Evolutionary conservation across 2,888 invertebrate species (phyloP).

Genomic region (Drosophila fulvimacula): DNA sequence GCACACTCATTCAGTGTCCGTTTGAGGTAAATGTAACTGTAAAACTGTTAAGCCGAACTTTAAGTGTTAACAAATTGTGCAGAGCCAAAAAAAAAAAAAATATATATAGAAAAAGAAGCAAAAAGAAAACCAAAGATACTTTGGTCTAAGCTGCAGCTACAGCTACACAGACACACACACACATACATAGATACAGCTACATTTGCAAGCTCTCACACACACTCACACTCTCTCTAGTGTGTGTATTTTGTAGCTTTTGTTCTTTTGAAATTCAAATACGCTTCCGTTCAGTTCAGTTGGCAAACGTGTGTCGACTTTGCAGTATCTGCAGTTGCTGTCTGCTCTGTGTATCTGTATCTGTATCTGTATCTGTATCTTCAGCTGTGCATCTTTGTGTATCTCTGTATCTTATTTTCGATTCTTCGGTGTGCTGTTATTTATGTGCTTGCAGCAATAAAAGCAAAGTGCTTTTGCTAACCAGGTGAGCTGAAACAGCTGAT

Average conservation of each 20-base stretch:
- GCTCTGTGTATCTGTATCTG: slow-evolving; percentile 12
- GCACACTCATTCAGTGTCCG: slow-evolving; percentile 2
- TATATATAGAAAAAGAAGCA: slow-evolving; percentile 1
- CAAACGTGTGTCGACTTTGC: slow-evolving; percentile 82
- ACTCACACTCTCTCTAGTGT: slow-evolving; percentile 20
- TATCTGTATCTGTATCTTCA: slow-evolving; percentile 4
- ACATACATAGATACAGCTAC: slow-evolving; percentile 15
- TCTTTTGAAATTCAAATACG: slow-evolving; percentile 80
- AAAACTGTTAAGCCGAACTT: slow-evolving; percentile 22
- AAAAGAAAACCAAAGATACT: slow-evolving; percentile 12
- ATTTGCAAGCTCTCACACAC: slow-evolving; percentile 23
- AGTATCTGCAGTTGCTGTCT: slow-evolving; percentile 66
- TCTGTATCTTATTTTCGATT: slow-evolving; percentile 13
- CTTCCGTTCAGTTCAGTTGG: slow-evolving; percentile 78
- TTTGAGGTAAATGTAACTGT: slow-evolving; percentile 50
- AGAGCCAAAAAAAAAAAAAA: slow-evolving; percentile 7
- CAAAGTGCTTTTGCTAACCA: slow-evolving; percentile 15
- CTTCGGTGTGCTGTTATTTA: slow-evolving; percentile 5
- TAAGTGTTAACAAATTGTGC: slow-evolving; percentile 25
- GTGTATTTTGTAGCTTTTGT: slow-evolving; percentile 67
- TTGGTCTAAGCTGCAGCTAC: slow-evolving; percentile 34
- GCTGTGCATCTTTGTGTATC: slow-evolving; percentile 9
- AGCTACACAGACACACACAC: slow-evolving; percentile 5
- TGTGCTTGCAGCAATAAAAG: slow-evolving; percentile 1
- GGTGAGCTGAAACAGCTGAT: slow-evolving; percentile 46